Conservation (phyloP, 1,140 invertebrate genomes). For the Tribolium castaneum region DNA sequence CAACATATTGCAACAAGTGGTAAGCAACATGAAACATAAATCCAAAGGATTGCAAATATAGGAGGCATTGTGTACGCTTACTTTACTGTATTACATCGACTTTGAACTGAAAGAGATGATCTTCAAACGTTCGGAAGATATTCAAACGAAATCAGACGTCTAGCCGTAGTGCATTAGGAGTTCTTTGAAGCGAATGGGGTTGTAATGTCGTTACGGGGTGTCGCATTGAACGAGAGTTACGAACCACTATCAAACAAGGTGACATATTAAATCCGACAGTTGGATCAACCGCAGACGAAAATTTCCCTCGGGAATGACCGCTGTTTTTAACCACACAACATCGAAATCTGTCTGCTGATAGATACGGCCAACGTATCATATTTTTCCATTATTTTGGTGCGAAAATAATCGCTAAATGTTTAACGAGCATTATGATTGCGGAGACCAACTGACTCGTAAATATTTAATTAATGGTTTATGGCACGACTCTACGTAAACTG, state of each 20-base stretch:
- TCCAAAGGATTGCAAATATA: constrained; percentile 18
- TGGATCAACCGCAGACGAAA: constrained; percentile 48
- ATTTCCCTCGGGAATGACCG: constrained; percentile 46
- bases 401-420: too few species aligned
- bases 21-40: constrained; percentile 18
- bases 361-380: constrained; percentile 36
- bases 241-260: constrained; percentile 50
- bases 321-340: constrained; percentile 47
- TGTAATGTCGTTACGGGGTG: constrained; percentile 43
- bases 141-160: constrained; percentile 42
- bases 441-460: background rate
- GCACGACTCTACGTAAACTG: background rate
- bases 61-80: constrained; percentile 16
- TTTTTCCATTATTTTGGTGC: background rate
- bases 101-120: constrained; percentile 23
- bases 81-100: constrained; percentile 16
- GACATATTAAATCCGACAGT: constrained; percentile 51
- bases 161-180: constrained; percentile 38
- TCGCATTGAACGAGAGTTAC: constrained; percentile 40
- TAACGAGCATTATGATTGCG: too few species aligned
- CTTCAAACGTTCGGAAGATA: constrained; percentile 40
- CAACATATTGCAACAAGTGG: constrained; percentile 1
- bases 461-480: constrained; percentile 2
- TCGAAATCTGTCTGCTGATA: background rate
- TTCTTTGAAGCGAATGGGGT: constrained; percentile 38